Base-by-base conservation (phyloP, 2,888 invertebrate species). In the Tubulanus polymorphus region DNA sequence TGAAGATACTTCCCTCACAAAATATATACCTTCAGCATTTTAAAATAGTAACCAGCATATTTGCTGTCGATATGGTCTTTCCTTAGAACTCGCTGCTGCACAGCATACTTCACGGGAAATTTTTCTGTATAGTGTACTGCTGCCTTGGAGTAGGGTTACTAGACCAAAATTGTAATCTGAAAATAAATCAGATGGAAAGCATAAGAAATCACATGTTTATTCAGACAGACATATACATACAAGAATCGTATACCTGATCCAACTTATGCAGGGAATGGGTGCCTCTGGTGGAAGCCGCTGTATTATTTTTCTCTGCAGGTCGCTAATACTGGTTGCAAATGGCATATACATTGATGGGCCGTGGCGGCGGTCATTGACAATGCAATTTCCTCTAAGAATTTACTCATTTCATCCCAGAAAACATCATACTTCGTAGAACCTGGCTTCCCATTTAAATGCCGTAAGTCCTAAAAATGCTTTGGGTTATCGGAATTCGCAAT, bases 391-490 rank as follows among this genome's bases (percentile, higher is more conserved):
- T 41, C 41, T 8, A 41, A 23, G 41, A 20, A 41, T 5, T 23
- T 18, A 8, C 15, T 5, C 6, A 41, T 8, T 23, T 41, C 41
- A 8, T 5, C 41, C 41, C 41, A 41, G 41, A 41, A 41, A 15
- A 23, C 6, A 15, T 41, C 15, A 41, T 20, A 41, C 41, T 20
- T 8, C 6, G 41, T 5, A 15, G 18, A 20, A 5, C 37, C 46
- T 1, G 56, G 35, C 12, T 53, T 48, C 6, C 60, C 56, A 48
- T 60, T 60, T 10, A 48, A 25, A 29, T 28, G 30, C n/a, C 57
- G 37, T n/a, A 60, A 32, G 26, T 57, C 60, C 54, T 53, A 50
- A 23, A 54, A 28, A 6, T 57, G 37, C 15, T 46, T 30, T 12
- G 60, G 32, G n/a, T 45, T 37, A 27, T 60, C 56, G 25, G 51